Evolutionary conservation across 2,888 invertebrate species (phyloP), one percentile per base, ranked within the genome.

Genomic region (Oeneis ivallda): DNA sequence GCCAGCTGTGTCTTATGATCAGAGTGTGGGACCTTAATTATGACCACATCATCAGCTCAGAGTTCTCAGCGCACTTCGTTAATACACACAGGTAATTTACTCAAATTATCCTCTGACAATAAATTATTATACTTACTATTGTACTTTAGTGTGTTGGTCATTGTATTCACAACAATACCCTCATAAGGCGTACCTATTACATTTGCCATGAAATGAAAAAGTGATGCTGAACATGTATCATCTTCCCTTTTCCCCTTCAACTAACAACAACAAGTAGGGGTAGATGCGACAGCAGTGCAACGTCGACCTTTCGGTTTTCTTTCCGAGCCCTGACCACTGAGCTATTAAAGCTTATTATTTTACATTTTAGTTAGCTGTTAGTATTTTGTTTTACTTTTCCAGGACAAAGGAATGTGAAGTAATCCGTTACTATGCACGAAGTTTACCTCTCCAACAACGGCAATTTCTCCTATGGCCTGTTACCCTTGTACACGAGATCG

Each of bases 11-110:
- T 78, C 90, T 98, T 68, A 94, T 97, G 89, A 94, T 97, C 77
- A 92, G 97, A 1, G 95, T 96, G 0, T 96, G 96, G 79, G 97
- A 98, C 86, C 94, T 95, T 79, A 93, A 96, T 73, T 92, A 94
- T 78, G 96, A 96, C 65, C 96, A 97, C 86, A 94, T 96, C 77
- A 96, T 97, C 71, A 95, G 95, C 75, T 96, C 97, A 0, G 95
- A 95, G 79, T 94, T 97, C 68, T 93, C 94, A 19, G 96, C 96
- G 0, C 89, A 91, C 70, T 90, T 89, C 66, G 81, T 92, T 4
- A 82, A 87, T 52, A 90, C 89, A 0, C 80, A 86, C 75, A 85
- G 83, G 91, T 88, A 66, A 59, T 58, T 34, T 10, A 10, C 4
- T 43, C n/a, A 43, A 43, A 10, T n/a, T 26, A 26, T 1, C 26